These are phyloP conservation scores for Chorisops tibialis DNA, from an alignment of 2,888 invertebrate species.

Conservation along the genomic window DNA sequence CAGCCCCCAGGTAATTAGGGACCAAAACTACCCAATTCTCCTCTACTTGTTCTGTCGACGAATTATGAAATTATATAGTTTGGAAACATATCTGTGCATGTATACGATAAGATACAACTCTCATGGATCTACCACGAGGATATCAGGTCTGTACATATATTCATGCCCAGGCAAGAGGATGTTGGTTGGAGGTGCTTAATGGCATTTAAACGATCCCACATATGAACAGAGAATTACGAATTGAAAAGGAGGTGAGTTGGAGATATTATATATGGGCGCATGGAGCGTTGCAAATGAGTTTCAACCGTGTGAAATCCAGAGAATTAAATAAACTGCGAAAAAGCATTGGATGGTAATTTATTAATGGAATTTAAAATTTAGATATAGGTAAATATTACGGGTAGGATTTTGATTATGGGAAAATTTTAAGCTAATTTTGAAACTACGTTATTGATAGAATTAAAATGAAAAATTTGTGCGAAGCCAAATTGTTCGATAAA, in stretches of 20 bases:
- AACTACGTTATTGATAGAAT: too few relatives aligned
- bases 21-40: conserved; percentile 13
- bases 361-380: too few relatives aligned
- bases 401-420: too few relatives aligned
- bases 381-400: too few relatives aligned
- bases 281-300: conserved; percentile 10
- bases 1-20: conserved; percentile 28
- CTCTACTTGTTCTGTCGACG: conserved; percentile 11
- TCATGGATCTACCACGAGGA: not conserved
- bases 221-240: conserved; percentile 28
- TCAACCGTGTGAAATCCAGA: conserved; percentile 18
- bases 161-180: not conserved
- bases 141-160: not conserved
- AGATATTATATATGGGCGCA: conserved; percentile 4
- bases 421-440: too few relatives aligned
- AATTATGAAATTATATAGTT: conserved; percentile 23
- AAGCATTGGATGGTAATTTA: too few relatives aligned
- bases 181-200: conserved; percentile 24
- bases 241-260: conserved; percentile 18
- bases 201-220: conserved; percentile 29
- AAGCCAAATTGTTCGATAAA: too few relatives aligned
- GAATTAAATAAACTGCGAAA: conserved; percentile 10
- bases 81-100: not conserved
- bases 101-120: not conserved
- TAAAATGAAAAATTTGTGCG: too few relatives aligned